These are phyloP conservation scores for Macrosoma leucophasiata DNA, from an alignment of 2,888 invertebrate species.

Conservation along the genomic window DNA sequence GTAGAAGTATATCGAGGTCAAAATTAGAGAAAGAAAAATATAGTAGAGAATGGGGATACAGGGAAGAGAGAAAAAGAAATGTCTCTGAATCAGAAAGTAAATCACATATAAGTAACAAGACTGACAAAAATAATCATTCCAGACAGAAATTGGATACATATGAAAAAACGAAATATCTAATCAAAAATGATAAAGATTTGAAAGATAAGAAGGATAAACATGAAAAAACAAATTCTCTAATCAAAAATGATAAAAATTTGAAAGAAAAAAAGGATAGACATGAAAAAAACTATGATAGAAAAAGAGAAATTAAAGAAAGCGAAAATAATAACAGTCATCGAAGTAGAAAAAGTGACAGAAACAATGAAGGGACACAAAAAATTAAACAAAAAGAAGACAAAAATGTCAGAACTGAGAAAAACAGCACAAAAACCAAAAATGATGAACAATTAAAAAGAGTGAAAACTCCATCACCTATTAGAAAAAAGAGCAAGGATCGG, in stretches of 20 bases:
- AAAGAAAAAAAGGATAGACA: constrained; percentile 17
- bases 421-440: constrained; percentile 8
- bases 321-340: constrained; percentile 11
- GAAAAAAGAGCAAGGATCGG: constrained; percentile 1
- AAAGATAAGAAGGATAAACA: constrained; percentile 11
- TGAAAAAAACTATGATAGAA: constrained; percentile 15
- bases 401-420: constrained; percentile 2
- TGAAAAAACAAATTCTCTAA: constrained; percentile 14
- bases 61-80: constrained; percentile 18
- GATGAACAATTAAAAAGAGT: too few species aligned
- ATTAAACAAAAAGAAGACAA: constrained; percentile 7
- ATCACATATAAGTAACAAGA: too few species aligned
- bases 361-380: constrained; percentile 8
- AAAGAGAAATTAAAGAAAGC: constrained; percentile 9
- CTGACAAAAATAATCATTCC: too few species aligned
- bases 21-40: constrained; percentile 17
- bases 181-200: constrained; percentile 15
- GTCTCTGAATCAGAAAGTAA: too few species aligned
- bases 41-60: constrained; percentile 15
- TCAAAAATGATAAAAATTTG: constrained; percentile 15
- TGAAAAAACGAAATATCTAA: constrained; percentile 11
- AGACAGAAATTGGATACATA: too few species aligned
- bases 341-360: constrained; percentile 16
- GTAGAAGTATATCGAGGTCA: constrained; percentile 30
- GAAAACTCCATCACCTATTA: too few species aligned